These are phyloP conservation scores for Chaetodon trifasciatus DNA, from an alignment of 2,797 vertebrate genomes.

Conservation along the genomic window DNA sequence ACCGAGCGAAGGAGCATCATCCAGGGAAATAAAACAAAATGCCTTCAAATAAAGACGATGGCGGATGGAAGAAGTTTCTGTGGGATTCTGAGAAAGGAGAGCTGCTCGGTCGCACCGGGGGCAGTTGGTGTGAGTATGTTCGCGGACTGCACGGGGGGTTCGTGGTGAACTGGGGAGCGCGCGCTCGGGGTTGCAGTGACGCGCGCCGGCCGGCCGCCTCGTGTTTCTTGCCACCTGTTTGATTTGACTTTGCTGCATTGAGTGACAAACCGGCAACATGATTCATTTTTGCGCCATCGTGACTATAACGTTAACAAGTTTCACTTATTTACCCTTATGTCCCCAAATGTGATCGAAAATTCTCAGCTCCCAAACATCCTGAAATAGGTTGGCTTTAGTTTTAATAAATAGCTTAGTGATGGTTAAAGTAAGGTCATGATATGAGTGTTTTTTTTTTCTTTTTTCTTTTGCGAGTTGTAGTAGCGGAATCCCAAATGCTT, in stretches of 20 bases:
- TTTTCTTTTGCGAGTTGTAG: background rate
- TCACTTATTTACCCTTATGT: no score
- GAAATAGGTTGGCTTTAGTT: no score
- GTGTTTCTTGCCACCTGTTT: constrained; percentile 80
- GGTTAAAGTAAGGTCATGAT: background rate
- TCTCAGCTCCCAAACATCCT: background rate
- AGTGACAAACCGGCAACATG: background rate
- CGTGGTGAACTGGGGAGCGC: background rate
- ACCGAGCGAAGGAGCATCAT: background rate
- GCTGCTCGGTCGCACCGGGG: constrained; percentile 92
- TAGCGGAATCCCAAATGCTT: background rate
- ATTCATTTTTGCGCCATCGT: background rate
- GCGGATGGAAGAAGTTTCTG: constrained; percentile 94
- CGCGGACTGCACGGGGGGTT: background rate
- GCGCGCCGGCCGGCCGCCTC: constrained; percentile 33
- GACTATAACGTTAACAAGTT: background rate
- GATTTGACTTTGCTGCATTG: constrained; percentile 80
- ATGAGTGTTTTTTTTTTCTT: background rate
- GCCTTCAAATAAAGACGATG: constrained; percentile 92
- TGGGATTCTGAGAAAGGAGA: constrained; percentile 96
- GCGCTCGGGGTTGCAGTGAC: background rate
- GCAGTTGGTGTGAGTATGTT: constrained; percentile 94
- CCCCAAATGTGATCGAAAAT: background rate
- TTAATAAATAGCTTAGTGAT: background rate
- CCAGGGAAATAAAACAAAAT: constrained; percentile 72